Conservation (phyloP, 1,140 invertebrate species). For the Euura lappo region DNA sequence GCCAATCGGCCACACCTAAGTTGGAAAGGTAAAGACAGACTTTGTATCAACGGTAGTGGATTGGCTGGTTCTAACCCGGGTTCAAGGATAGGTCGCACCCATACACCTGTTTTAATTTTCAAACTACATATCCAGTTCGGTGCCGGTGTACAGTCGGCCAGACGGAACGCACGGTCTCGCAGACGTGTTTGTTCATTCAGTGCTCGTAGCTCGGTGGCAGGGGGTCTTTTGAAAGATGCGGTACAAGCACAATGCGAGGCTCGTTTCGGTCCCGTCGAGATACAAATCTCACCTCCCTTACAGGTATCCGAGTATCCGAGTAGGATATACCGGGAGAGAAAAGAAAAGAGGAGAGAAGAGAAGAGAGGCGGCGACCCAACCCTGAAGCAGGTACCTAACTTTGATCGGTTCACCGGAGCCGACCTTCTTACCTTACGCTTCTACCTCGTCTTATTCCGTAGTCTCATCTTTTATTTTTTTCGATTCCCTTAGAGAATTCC, state of each 20-base stretch:
- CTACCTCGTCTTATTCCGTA: neutral
- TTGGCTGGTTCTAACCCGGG: neutral
- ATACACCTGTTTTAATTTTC: neutral
- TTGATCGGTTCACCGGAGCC: neutral
- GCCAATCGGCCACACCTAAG: neutral
- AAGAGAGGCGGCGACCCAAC: neutral
- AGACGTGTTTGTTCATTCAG: neutral
- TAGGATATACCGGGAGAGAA: neutral
- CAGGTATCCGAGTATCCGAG: neutral
- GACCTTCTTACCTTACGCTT: neutral
- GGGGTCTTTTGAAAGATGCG: slow-evolving; percentile 6
- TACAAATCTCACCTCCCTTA: slow-evolving; percentile 2
- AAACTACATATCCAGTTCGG: neutral
- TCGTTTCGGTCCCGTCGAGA: neutral
- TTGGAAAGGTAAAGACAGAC: neutral
- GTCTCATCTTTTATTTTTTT: neutral
- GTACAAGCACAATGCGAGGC: neutral
- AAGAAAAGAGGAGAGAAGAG: neutral
- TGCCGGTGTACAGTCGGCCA: neutral
- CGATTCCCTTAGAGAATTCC: neutral
- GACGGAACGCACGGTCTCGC: neutral
- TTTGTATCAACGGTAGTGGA: neutral
- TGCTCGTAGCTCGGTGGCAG: neutral
- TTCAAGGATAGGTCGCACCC: neutral
- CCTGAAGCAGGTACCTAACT: neutral